Conservation (phyloP, 2,113 vertebrate species). For the Butorides virescens region DNA sequence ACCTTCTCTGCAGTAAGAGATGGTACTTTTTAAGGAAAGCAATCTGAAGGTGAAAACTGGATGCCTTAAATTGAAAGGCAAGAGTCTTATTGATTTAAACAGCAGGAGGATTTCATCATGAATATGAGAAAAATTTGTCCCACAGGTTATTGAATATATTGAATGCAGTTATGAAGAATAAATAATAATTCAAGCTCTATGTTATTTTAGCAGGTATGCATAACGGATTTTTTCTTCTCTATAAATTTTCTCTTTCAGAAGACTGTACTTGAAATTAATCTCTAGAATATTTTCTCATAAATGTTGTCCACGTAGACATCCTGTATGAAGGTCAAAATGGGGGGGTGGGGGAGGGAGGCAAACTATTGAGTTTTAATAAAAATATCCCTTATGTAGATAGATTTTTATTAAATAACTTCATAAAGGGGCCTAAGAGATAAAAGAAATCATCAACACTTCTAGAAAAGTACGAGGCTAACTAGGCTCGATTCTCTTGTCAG, state of each 20-base stretch:
- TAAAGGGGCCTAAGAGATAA: neutral
- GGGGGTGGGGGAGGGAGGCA: accelerated
- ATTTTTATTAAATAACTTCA: neutral
- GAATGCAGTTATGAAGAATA: neutral
- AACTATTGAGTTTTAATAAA: neutral
- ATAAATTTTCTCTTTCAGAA: neutral
- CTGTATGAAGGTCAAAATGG: neutral
- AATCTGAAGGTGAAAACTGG: neutral
- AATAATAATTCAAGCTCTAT: neutral
- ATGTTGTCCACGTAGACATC: neutral
- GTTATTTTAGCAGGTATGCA: neutral
- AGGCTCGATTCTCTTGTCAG: neutral
- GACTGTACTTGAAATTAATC: neutral
- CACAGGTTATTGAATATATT: neutral
- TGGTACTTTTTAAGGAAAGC: neutral
- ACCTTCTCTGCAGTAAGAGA: neutral
- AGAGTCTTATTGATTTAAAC: neutral
- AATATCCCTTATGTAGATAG: neutral
- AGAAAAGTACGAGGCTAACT: neutral
- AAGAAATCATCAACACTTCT: neutral
- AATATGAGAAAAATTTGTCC: constrained; percentile 1
- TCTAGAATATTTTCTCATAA: neutral
- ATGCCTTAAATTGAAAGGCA: neutral
- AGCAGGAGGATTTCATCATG: neutral
- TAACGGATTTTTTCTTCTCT: neutral